These are phyloP conservation scores for Takifugu rubripes DNA, from an alignment of 2,797 vertebrate genomes.

Conservation along the genomic window DNA sequence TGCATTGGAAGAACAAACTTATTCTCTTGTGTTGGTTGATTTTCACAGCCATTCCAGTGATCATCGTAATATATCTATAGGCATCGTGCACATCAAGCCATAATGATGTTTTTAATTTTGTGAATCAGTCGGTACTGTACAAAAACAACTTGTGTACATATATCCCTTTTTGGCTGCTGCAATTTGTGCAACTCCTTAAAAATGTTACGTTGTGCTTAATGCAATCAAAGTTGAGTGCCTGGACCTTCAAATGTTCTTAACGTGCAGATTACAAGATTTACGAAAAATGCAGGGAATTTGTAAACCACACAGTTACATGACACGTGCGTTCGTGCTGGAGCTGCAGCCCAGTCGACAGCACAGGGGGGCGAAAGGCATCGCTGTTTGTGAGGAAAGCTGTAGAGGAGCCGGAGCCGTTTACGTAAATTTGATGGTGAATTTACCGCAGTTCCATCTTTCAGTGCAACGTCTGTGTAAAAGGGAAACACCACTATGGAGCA, in stretches of 20 bases:
- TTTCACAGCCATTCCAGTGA: conserved; percentile 64
- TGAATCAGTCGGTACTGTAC: conserved; percentile 76
- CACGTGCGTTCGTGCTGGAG: conserved; percentile 56
- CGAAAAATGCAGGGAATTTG: conserved; percentile 83
- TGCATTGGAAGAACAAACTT: conserved; percentile 77
- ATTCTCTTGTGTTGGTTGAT: conserved; percentile 56
- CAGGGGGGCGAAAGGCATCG: conserved; percentile 40
- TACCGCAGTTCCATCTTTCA: conserved; percentile 51
- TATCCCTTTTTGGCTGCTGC: conserved; percentile 84
- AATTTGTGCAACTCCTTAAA: conserved; percentile 85
- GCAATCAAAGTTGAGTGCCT: conserved; percentile 88
- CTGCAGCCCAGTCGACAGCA: conserved; percentile 51
- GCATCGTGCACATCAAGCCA: conserved; percentile 68
- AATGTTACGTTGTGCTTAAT: conserved; percentile 84
- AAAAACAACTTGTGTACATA: conserved; percentile 76
- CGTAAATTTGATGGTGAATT: conserved; percentile 52
- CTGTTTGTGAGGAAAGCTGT: conserved; percentile 45
- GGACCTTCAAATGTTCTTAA: conserved; percentile 77
- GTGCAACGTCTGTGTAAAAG: conserved; percentile 52
- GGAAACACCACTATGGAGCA: conserved; percentile 73
- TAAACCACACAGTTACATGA: conserved; percentile 68
- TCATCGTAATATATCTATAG: conserved; percentile 58
- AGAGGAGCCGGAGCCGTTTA: conserved; percentile 44
- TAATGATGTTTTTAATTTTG: conserved; percentile 69
- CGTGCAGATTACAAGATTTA: conserved; percentile 75